Percentiles rank a stretch among this genome's conserved stretches.
phyloP scores from a whole-genome alignment of 2,888 invertebrate species.

The Willowsia nigromaculata region DNA sequence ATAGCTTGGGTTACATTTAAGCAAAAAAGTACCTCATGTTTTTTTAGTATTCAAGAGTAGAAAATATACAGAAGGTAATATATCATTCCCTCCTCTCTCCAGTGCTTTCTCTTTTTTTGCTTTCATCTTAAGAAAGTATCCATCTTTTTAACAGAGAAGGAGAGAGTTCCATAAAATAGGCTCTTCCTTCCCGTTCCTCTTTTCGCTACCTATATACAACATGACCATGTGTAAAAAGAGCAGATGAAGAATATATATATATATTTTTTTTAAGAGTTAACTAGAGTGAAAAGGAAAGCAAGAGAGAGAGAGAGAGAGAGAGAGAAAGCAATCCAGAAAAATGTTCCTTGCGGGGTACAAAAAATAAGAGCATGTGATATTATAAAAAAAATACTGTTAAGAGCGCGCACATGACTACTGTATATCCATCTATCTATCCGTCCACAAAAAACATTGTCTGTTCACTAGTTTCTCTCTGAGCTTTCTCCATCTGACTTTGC shows the following conservation, averaged over 20 bases:
- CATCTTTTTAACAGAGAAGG: neutral
- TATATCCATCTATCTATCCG: neutral
- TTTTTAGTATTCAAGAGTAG: too few relatives aligned
- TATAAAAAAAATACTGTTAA: neutral
- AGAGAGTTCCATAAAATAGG: neutral
- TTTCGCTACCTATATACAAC: neutral
- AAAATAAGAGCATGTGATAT: neutral
- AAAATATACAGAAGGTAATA: conserved; percentile 20
- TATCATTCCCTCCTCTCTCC: neutral
- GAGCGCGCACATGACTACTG: neutral
- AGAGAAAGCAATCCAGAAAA: conserved; percentile 32
- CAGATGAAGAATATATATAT: neutral
- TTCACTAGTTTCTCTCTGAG: neutral
- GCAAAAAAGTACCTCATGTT: neutral
- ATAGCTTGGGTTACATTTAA: neutral
- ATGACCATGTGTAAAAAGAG: neutral
- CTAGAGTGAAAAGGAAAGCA: neutral
- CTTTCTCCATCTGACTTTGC: neutral
- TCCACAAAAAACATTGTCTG: neutral
- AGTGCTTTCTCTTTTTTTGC: neutral
- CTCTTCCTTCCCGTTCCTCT: neutral
- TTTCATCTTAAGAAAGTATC: neutral
- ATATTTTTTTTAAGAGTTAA: neutral
- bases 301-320: neutral
- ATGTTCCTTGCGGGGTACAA: conserved; percentile 29